Evolutionary conservation across 2,888 invertebrate genomes (phyloP).

Genomic region (Andrena trimmerana): DNA sequence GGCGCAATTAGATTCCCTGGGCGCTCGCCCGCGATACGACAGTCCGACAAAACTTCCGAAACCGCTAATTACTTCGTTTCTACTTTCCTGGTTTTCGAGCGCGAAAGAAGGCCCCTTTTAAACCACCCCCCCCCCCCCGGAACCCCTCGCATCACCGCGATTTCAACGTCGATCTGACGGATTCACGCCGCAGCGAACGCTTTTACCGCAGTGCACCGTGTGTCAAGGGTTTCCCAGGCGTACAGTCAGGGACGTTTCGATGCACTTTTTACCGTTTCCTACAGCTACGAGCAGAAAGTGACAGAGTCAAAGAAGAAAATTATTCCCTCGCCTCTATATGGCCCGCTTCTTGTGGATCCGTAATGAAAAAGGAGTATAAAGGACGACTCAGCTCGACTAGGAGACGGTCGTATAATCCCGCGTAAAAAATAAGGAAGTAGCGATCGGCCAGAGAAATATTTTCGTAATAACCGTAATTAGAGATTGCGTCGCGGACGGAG

Average conservation of each 20-base stretch:
- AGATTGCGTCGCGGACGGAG: conserved; percentile 40
- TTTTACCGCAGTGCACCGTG: conserved; percentile 30
- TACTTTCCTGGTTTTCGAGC: conserved; percentile 50
- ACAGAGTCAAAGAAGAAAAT: background rate
- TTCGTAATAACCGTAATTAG: conserved; percentile 64
- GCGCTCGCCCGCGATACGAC: conserved; percentile 51
- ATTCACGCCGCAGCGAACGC: background rate
- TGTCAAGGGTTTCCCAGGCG: background rate
- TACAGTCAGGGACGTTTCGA: background rate
- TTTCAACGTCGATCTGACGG: conserved; percentile 31
- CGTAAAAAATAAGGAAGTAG: conserved; percentile 38
- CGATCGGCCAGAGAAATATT: conserved; percentile 47
- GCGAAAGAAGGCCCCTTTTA: conserved; percentile 38
- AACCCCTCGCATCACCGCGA: conserved; percentile 27
- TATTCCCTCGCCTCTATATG: background rate
- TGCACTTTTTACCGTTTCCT: background rate
- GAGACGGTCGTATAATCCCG: conserved; percentile 14
- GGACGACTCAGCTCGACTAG: background rate
- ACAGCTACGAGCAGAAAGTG: background rate
- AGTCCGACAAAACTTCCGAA: conserved; percentile 55
- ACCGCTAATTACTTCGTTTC: conserved; percentile 61
- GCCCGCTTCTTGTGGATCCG: background rate
- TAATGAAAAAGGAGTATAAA: conserved; percentile 16
- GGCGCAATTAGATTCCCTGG: conserved; percentile 60
- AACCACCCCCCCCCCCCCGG: conserved; percentile 4